These are phyloP conservation scores for Remorina albescens DNA, from an alignment of 2,797 vertebrate genomes.

Conservation along the genomic window DNA sequence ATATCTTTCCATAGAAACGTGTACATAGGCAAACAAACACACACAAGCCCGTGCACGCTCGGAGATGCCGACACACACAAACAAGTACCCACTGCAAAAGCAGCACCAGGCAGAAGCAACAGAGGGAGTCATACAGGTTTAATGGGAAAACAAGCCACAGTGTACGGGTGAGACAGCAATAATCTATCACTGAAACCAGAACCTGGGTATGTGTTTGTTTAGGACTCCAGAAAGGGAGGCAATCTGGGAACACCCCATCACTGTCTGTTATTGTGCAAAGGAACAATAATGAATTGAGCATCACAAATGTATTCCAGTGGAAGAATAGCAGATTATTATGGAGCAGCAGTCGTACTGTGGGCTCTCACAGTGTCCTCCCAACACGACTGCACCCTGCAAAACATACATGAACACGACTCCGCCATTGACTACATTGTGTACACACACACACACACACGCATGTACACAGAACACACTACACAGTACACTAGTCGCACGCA, in stretches of 20 bases:
- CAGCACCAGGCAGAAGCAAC: constrained; percentile 67
- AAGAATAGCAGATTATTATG: constrained; percentile 50
- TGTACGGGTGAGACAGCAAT: constrained; percentile 74
- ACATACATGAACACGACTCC: constrained; percentile 12
- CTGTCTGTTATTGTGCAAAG: constrained; percentile 57
- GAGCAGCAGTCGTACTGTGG: constrained; percentile 29
- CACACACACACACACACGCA: background rate
- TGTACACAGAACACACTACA: constrained; percentile 25
- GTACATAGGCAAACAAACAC: constrained; percentile 59
- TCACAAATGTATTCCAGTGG: constrained; percentile 56
- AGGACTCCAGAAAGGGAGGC: constrained; percentile 54
- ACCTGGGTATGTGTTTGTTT: constrained; percentile 62
- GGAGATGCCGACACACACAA: constrained; percentile 22
- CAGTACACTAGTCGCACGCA: constrained; percentile 48
- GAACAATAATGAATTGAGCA: constrained; percentile 57
- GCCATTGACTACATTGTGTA: constrained; percentile 26
- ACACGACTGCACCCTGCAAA: constrained; percentile 36
- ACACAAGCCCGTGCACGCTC: constrained; percentile 8
- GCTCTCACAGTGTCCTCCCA: constrained; percentile 27
- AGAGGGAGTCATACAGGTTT: constrained; percentile 66
- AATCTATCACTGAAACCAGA: constrained; percentile 78
- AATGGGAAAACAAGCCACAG: constrained; percentile 77
- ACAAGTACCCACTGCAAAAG: constrained; percentile 25
- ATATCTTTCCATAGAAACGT: constrained; percentile 76
- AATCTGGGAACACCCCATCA: constrained; percentile 58